Conservation (phyloP, 2,797 vertebrate genomes). For the Gephyroberyx darwinii region DNA sequence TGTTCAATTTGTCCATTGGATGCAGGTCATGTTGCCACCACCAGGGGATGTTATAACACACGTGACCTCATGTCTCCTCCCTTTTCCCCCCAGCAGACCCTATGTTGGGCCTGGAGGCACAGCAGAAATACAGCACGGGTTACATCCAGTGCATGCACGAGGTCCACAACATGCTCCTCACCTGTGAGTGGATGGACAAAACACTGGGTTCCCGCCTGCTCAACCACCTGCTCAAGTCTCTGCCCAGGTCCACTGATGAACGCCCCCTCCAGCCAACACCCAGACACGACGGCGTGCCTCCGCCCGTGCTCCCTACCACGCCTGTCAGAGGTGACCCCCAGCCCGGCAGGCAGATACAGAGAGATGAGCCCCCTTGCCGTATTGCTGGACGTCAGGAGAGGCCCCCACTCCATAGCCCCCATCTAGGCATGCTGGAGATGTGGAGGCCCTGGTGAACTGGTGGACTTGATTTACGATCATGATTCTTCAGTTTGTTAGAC, state of each 20-base stretch:
- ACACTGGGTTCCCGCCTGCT: slow-evolving; percentile 87
- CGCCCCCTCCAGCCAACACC: slow-evolving; percentile 45
- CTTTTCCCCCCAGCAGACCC: slow-evolving; percentile 70
- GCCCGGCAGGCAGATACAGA: slow-evolving; percentile 39
- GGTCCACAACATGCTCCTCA: slow-evolving; percentile 90
- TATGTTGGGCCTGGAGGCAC: slow-evolving; percentile 82
- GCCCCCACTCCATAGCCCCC: slow-evolving; percentile 66
- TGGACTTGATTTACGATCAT: slow-evolving; percentile 45
- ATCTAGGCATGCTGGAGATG: slow-evolving; percentile 85
- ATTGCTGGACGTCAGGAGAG: slow-evolving; percentile 57
- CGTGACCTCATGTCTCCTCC: neutral
- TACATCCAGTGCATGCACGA: slow-evolving; percentile 94
- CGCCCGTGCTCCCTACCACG: slow-evolving; percentile 24
- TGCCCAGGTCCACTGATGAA: slow-evolving; percentile 82
- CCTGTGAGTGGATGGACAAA: slow-evolving; percentile 93
- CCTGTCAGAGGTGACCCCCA: slow-evolving; percentile 40
- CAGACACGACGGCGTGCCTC: slow-evolving; percentile 41
- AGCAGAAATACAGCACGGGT: slow-evolving; percentile 90
- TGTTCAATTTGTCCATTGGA: neutral
- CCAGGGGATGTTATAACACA: slow-evolving; percentile 30
- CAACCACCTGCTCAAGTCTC: slow-evolving; percentile 88
- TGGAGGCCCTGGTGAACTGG: slow-evolving; percentile 91
- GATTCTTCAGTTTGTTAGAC: slow-evolving; percentile 76
- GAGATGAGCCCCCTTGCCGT: slow-evolving; percentile 43
- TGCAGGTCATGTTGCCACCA: slow-evolving; percentile 32